Evolutionary conservation across 2,113 vertebrate genomes (phyloP), one percentile per base, ranked within the genome.

Genomic region (Furnarius figulus): DNA sequence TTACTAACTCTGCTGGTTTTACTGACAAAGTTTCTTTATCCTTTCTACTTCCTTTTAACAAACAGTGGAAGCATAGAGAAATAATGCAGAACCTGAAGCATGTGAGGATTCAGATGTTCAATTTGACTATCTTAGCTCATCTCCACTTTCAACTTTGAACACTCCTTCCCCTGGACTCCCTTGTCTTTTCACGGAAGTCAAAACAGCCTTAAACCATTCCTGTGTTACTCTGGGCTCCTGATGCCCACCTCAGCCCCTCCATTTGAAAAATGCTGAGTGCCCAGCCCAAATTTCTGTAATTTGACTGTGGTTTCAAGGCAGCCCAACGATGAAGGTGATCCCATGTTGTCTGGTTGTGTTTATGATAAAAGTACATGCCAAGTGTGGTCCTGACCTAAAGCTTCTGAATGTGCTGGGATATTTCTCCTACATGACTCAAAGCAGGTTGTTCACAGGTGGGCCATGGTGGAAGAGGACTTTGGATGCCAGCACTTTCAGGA

Each of bases 201-300:
- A 80, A 68, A 22, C 6, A 25, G 13, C 5, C 31, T 79, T 31
- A 55, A 71, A 63, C 6, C 10, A 27, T 78, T 82, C 42, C 18
- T 61, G 6, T n/a, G 27, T 27, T 18, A 8, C 30, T 81, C 20
- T 12, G 31, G 19, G 6, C 5, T 86, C 25, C 25, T 24, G 5
- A 9, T 59, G 33, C 31, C 28, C 14, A 13, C n/a, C 37, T 88
- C 53, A 73, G 6, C 4, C 18, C 19, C 18, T 75, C 44, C 33
- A n/a, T 28, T 39, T 75, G 11, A 74, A 53, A 74, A 77, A 25
- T 0, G 0, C 24, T 0, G 1, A 35, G 42, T 56, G 3, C 12
- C 12, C 25, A 72, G 33, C 12, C 47, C 27, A 55, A 14, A 33
- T 66, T 58, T 30, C 52, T 71, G 46, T 22, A 24, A 70, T 46